Conservation (phyloP, 1,140 invertebrate genomes). For the Drosophila littoralis region DNA sequence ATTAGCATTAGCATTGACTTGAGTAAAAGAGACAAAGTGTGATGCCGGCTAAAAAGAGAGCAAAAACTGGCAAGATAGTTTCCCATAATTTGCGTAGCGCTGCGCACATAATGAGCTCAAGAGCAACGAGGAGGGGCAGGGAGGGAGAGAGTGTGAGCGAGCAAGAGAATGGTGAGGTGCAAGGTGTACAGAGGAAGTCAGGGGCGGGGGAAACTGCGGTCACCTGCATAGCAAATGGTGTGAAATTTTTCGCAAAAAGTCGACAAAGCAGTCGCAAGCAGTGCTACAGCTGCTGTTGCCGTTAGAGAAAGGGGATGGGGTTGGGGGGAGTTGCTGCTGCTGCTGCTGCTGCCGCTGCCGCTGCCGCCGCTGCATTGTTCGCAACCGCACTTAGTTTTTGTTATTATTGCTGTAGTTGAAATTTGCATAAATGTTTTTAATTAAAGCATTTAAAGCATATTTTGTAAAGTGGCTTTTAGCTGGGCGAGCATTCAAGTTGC, state of each 20-base stretch:
- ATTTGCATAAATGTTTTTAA: conserved; percentile 82
- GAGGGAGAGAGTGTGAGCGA: conserved; percentile 15
- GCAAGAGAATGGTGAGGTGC: neutral
- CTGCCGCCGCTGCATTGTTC: conserved; percentile 56
- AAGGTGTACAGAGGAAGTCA: conserved; percentile 5
- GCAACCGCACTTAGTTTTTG: conserved; percentile 57
- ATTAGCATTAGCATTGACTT: conserved; percentile 76
- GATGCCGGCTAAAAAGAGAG: conserved; percentile 30
- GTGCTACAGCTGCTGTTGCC: neutral
- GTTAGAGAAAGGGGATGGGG: neutral
- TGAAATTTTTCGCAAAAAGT: conserved; percentile 59
- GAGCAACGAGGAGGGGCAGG: neutral
- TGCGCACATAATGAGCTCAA: conserved; percentile 66
- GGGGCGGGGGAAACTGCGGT: conserved; percentile 48
- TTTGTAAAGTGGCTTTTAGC: conserved; percentile 52
- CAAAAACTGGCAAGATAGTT: conserved; percentile 64
- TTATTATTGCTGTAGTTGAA: conserved; percentile 58
- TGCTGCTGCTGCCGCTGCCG: neutral
- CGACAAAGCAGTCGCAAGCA: conserved; percentile 17
- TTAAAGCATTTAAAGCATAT: conserved; percentile 77
- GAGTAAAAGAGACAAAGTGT: conserved; percentile 25
- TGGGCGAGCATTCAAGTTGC: conserved; percentile 49
- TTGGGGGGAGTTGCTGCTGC: neutral
- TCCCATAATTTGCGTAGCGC: conserved; percentile 74
- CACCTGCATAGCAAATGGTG: conserved; percentile 77